Conservation (phyloP, 1,140 invertebrate species). For the Nomia melanderi region DNA sequence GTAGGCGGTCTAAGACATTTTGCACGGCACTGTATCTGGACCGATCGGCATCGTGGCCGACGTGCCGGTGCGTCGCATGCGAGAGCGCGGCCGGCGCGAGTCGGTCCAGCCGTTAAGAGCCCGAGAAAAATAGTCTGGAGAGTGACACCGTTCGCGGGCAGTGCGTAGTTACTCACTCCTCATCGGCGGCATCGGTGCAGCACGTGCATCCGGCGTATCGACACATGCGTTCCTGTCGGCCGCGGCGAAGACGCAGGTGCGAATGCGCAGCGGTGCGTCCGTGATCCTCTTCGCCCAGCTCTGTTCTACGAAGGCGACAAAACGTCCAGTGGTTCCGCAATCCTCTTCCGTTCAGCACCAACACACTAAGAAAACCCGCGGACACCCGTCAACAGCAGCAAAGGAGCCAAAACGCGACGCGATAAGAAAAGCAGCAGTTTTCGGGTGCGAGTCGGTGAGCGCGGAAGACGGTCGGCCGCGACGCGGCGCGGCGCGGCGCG, state of each 20-base stretch:
- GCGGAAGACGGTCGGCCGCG: not conserved
- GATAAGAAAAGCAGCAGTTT: slow-evolving; percentile 17
- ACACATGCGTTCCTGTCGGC: slow-evolving; percentile 42
- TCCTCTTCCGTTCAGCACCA: slow-evolving; percentile 31
- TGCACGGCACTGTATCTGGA: too few species aligned
- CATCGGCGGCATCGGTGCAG: slow-evolving; percentile 27
- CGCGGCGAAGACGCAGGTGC: slow-evolving; percentile 45
- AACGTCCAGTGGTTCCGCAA: not conserved
- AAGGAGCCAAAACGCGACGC: not conserved
- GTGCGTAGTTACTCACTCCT: slow-evolving; percentile 38
- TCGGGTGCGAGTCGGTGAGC: slow-evolving; percentile 4
- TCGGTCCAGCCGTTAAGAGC: too few species aligned
- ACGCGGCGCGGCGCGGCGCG: too few species aligned
- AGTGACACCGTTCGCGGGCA: not conserved
- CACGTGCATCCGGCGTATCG: slow-evolving; percentile 46
- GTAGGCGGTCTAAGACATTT: too few species aligned
- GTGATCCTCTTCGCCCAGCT: not conserved
- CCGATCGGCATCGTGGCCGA: too few species aligned
- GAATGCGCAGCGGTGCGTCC: slow-evolving; percentile 31
- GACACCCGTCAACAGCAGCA: not conserved
- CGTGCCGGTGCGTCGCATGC: too few species aligned
- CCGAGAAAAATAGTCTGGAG: not conserved
- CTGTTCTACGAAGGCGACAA: slow-evolving; percentile 13
- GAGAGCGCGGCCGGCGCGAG: too few species aligned
- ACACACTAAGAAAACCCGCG: not conserved